phyloP scores from a whole-genome alignment of 2,113 vertebrate genomes.

The Phocoena phocoena region DNA sequence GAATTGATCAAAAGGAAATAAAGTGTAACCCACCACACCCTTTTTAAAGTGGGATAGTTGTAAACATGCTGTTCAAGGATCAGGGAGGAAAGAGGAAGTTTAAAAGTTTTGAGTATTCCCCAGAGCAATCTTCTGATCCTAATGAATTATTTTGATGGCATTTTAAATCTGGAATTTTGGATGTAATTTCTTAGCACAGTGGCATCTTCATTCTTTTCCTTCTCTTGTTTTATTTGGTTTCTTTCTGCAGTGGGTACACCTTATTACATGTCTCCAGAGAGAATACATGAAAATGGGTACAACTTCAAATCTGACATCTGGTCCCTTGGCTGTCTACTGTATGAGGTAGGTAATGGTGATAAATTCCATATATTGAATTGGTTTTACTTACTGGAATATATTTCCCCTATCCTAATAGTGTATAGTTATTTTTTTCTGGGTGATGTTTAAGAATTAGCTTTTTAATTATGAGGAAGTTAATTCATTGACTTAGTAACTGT shows the following conservation, averaged over 20 bases:
- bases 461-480: neutral
- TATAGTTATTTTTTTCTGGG: neutral
- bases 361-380: neutral
- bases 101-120: neutral
- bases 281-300: slow-evolving; percentile 92
- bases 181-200: neutral
- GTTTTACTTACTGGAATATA: neutral
- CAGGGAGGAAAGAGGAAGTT: neutral
- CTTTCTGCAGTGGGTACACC: slow-evolving; percentile 89
- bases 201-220: neutral
- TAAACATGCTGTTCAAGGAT: neutral
- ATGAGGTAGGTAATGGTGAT: slow-evolving; percentile 84
- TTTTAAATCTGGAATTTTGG: neutral
- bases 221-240: neutral
- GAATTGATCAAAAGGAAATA: neutral
- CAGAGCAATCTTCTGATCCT: neutral
- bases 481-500: neutral
- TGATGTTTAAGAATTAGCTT: neutral
- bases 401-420: neutral
- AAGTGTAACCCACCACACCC: neutral
- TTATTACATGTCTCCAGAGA: slow-evolving; percentile 93
- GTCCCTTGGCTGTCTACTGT: slow-evolving; percentile 88
- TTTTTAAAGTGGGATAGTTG: neutral
- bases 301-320: slow-evolving; percentile 94
- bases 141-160: neutral